Evolutionary conservation across 2,888 invertebrate genomes (phyloP).

Genomic region (Papilio protenor): DNA sequence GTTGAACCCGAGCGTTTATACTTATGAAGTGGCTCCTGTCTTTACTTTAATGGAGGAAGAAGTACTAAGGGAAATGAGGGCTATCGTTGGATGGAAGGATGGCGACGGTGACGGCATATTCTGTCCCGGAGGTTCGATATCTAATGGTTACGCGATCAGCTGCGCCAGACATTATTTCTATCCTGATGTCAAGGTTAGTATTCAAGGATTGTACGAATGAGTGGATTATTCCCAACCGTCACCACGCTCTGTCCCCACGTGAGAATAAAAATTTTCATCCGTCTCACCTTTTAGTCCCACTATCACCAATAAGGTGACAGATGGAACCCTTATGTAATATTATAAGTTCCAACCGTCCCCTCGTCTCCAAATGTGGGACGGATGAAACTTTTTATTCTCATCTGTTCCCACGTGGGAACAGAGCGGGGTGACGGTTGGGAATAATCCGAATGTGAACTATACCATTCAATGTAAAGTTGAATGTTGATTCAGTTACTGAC

Average conservation of each 20-base stretch:
- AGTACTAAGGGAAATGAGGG: slow-evolving; percentile 91
- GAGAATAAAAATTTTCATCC: no score
- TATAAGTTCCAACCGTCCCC: no score
- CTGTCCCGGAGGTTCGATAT: slow-evolving; percentile 95
- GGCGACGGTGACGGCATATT: slow-evolving; percentile 94
- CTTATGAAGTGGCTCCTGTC: slow-evolving; percentile 95
- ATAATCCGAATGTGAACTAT: no score
- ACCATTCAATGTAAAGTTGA: background rate
- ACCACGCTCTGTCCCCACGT: no score
- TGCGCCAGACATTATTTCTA: slow-evolving; percentile 89
- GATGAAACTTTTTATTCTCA: no score
- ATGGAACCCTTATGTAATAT: no score
- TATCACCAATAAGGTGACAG: no score
- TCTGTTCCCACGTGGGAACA: no score
- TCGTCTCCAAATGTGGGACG: no score
- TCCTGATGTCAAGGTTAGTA: slow-evolving; percentile 89
- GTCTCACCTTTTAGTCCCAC: no score
- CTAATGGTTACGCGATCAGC: slow-evolving; percentile 96
- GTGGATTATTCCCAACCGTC: no score
- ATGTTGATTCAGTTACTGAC: background rate
- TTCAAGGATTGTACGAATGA: background rate
- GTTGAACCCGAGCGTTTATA: slow-evolving; percentile 94
- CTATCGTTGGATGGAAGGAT: slow-evolving; percentile 89
- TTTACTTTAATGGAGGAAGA: slow-evolving; percentile 95
- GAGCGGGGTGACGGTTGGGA: no score